Base-by-base conservation (phyloP, 2,888 invertebrate species). In the Tipula helvola region DNA sequence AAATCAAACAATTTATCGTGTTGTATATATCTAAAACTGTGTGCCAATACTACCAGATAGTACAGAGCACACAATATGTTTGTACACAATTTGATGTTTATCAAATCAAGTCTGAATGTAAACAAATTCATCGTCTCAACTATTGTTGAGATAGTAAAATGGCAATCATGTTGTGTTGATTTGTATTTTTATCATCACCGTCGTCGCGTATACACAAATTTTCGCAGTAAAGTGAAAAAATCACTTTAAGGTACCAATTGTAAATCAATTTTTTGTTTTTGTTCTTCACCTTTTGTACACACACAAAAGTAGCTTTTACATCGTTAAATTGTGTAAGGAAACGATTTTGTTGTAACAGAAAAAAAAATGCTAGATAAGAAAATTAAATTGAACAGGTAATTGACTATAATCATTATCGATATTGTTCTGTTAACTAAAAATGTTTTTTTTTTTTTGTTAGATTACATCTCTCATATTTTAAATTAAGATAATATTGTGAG, bases 361-460 rank as follows among this genome's bases (percentile, higher is more conserved):
- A 16, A 52, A 52, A 57, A 57, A 16, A 16, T 12, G 52, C 52
- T 71, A 71, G 71, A 71, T 71, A 71, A 71, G 71, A 71, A 71
- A 71, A 71, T 71, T 71, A 71, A 71, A 71, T 71, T 71, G 71
- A 71, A 71, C 71, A 71, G 71, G 71, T 71, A 71, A 71, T 71
- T 71, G 71, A 71, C 71, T 71, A 71, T 71, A 71, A 71, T 71
- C 71, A 71, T 71, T 71, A 71, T 71, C 71, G 71, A 71, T 71
- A 71, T 71, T 71, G 71, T 71, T 71, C 28, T 71, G 71, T 28
- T 71, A 28, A 28, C 28, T 10, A 52, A 16, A n/a, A 28, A 71
- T 28, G 8, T 7, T 16, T 52, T 52, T 52, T n/a, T 16, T 57
- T n/a, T 52, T 52, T n/a, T n/a, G n/a, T n/a, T 52, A 13, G 52